Evolutionary conservation across 2,888 invertebrate species (phyloP).

Genomic region (Polia nebulosa): DNA sequence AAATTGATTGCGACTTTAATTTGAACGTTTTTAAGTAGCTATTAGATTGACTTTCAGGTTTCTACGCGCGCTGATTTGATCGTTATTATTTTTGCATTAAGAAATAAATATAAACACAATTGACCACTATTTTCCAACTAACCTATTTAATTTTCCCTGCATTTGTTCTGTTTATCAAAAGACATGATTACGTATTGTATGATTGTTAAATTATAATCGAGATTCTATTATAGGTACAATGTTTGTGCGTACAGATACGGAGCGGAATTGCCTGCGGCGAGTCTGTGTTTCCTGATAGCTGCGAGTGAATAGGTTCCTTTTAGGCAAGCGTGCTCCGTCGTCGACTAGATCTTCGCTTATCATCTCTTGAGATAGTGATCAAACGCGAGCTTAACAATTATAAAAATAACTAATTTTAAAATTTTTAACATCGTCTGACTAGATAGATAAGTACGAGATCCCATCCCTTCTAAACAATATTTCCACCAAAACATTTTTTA

Average conservation of each 20-base stretch:
- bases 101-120: not conserved
- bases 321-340: no score
- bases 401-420: no score
- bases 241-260: no score
- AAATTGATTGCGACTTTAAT: not conserved
- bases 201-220: not conserved
- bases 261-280: no score
- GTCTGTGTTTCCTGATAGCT: no score
- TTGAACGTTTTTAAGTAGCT: not conserved
- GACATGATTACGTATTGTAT: no score
- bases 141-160: not conserved
- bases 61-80: not conserved
- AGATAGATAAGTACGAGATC: not conserved
- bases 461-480: not conserved
- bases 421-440: not conserved
- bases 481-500: conserved; percentile 8
- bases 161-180: not conserved
- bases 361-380: no score
- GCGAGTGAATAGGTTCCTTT: no score
- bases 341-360: no score
- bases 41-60: not conserved
- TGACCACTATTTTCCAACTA: not conserved
- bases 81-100: not conserved
- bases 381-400: no score
- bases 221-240: not conserved